phyloP scores from a whole-genome alignment of 2,888 invertebrate genomes.

The Icerya purchasi region DNA sequence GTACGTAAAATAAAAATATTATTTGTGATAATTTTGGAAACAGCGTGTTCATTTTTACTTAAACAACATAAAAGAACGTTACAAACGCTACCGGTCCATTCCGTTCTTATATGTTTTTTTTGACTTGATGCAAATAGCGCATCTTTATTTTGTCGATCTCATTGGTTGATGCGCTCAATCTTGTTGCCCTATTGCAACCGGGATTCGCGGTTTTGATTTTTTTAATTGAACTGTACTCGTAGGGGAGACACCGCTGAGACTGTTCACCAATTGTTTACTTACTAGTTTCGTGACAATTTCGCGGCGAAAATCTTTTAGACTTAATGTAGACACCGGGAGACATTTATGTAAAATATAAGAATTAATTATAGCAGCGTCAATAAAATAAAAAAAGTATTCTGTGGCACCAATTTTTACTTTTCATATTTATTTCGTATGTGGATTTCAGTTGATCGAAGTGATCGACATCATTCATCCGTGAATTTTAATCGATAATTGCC shows the following conservation, averaged over 20 bases:
- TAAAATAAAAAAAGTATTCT: neutral
- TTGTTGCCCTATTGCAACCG: neutral
- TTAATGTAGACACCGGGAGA: neutral
- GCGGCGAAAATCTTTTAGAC: neutral
- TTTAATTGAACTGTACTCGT: neutral
- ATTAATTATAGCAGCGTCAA: neutral
- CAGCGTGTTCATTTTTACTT: neutral
- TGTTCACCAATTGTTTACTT: neutral
- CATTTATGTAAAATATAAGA: neutral
- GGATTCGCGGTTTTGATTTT: neutral
- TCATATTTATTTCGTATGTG: neutral
- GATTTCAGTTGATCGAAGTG: neutral
- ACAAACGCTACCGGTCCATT: neutral
- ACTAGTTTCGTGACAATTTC: neutral
- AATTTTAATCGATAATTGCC: neutral
- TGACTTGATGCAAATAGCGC: neutral
- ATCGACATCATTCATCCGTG: neutral
- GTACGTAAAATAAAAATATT: neutral
- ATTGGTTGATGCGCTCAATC: neutral
- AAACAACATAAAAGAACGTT: neutral
- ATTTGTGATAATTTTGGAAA: neutral
- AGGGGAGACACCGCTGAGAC: neutral
- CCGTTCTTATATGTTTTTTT: neutral
- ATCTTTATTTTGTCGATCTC: neutral
- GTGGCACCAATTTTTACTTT: neutral